Evolutionary conservation across 2,888 invertebrate species (phyloP).

Genomic region (Rhogogaster chlorosoma): DNA sequence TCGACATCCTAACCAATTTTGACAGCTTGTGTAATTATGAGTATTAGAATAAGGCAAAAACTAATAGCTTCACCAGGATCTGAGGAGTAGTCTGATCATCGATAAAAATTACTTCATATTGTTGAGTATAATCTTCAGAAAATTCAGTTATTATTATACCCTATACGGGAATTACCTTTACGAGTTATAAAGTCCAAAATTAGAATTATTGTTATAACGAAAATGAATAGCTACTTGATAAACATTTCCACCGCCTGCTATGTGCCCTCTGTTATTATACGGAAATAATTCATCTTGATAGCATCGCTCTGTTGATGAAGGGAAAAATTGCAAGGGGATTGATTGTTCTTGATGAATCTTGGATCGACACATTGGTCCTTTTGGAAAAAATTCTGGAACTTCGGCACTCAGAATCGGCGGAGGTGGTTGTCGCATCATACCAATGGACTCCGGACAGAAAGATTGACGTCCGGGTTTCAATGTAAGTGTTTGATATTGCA

Average conservation of each 20-base stretch:
- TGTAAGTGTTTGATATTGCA: constrained; percentile 56
- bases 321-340: constrained; percentile 64
- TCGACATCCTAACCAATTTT: not conserved
- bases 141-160: not conserved
- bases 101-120: not conserved
- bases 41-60: not conserved
- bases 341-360: constrained; percentile 51
- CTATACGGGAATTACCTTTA: not conserved
- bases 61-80: not conserved
- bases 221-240: constrained; percentile 67
- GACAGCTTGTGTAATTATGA: not conserved
- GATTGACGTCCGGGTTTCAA: constrained; percentile 18
- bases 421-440: constrained; percentile 33
- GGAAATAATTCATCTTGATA: constrained; percentile 71
- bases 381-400: constrained; percentile 75
- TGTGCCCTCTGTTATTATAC: constrained; percentile 63
- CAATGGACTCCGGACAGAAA: constrained; percentile 26
- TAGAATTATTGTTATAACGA: constrained; percentile 13
- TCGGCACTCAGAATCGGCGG: constrained; percentile 64
- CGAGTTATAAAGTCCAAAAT: not conserved
- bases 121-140: not conserved
- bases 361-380: constrained; percentile 57
- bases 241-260: constrained; percentile 57
- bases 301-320: constrained; percentile 66
- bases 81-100: not conserved